phyloP scores from a whole-genome alignment of 1,140 invertebrate genomes.

The Choristoneura fumiferana region DNA sequence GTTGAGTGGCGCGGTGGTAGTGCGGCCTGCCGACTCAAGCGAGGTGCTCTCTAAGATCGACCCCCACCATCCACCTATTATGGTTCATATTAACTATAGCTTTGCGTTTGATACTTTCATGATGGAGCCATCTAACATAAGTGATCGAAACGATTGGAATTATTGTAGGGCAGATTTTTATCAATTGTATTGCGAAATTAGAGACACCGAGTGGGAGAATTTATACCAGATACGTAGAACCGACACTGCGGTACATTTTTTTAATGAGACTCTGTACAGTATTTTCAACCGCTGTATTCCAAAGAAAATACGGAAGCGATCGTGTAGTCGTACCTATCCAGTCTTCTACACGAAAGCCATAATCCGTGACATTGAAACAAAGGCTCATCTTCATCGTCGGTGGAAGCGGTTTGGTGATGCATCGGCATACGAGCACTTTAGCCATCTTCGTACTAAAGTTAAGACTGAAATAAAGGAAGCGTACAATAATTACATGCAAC shows the following conservation, averaged over 20 bases:
- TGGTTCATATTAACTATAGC: not conserved
- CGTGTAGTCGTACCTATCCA: not conserved
- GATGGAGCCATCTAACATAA: conserved; percentile 8
- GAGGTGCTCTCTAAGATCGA: not conserved
- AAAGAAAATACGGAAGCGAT: conserved; percentile 1
- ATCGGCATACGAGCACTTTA: not conserved
- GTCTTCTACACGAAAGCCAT: conserved; percentile 13
- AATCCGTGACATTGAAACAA: not conserved
- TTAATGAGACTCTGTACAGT: conserved; percentile 5
- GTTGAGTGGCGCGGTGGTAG: not conserved
- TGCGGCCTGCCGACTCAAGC: not conserved
- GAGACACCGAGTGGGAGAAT: not conserved
- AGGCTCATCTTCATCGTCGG: not conserved
- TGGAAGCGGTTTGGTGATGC: not conserved
- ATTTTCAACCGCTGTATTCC: conserved; percentile 6
- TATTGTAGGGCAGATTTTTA: conserved; percentile 8
- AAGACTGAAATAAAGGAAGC: not conserved
- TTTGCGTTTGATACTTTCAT: not conserved
- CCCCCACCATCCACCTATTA: conserved; percentile 10
- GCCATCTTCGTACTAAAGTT: not conserved
- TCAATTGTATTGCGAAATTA: not conserved
- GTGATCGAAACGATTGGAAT: not conserved
- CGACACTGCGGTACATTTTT: not conserved
- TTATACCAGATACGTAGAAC: not conserved
- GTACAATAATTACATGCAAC: not conserved